phyloP scores from a whole-genome alignment of 2,797 vertebrate species.

The Periophthalmus magnuspinnatus region DNA sequence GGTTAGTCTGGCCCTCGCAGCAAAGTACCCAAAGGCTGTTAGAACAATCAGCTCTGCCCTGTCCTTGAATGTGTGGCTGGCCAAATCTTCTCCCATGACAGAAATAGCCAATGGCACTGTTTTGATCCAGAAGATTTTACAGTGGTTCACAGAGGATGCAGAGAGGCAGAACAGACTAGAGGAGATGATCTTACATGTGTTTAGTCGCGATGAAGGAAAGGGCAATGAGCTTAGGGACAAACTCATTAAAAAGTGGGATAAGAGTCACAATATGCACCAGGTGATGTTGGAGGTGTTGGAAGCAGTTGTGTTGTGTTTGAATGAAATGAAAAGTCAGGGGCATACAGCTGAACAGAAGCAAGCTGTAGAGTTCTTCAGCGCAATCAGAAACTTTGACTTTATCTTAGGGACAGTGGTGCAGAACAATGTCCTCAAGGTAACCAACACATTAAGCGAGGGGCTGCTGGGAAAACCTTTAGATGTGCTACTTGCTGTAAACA shows the following conservation, averaged over 20 bases:
- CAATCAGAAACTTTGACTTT: constrained; percentile 78
- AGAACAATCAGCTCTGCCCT: constrained; percentile 72
- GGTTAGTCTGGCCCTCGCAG: constrained; percentile 66
- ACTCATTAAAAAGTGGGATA: constrained; percentile 76
- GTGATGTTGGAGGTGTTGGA: constrained; percentile 73
- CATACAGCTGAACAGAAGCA: constrained; percentile 53
- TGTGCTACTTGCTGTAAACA: constrained; percentile 69
- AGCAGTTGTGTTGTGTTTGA: constrained; percentile 70
- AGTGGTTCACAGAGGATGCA: constrained; percentile 74
- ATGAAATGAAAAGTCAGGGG: constrained; percentile 66
- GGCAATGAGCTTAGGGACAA: constrained; percentile 74
- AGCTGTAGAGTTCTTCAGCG: constrained; percentile 62
- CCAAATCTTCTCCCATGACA: constrained; percentile 64
- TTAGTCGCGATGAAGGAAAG: constrained; percentile 68
- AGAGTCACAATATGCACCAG: constrained; percentile 78
- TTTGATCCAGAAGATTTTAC: constrained; percentile 66
- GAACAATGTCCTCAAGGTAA: constrained; percentile 71
- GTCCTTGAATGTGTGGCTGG: constrained; percentile 77
- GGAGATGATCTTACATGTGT: constrained; percentile 69
- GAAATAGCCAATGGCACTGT: constrained; percentile 58
- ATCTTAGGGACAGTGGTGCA: constrained; percentile 75
- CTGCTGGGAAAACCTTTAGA: constrained; percentile 80
- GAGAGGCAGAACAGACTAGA: constrained; percentile 73
- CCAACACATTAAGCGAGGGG: constrained; percentile 71
- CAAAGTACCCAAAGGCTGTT: constrained; percentile 75